Base-by-base conservation (phyloP, 1,140 invertebrate genomes). In the Papilio polyxenes region DNA sequence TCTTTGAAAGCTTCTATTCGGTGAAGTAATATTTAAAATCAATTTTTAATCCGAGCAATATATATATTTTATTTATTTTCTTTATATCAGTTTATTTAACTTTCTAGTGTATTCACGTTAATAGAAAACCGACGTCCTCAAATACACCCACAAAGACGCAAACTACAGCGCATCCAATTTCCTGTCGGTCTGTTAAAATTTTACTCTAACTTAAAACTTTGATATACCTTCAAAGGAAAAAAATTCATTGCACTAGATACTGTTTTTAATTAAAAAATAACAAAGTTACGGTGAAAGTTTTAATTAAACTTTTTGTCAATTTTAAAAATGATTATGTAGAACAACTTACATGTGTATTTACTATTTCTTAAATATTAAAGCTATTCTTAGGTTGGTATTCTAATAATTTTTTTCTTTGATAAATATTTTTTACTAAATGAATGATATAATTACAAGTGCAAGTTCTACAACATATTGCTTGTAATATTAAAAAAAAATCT, bases 191-290 rank as follows among this genome's bases (percentile, higher is more conserved):
- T 59, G 51, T 17, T 7, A 59, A n/a, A 59, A 15, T 37, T 72
- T 65, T 5, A 23, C 62, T 65, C 62, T 31, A 65, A 65, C 31
- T 31, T 65, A 31, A 65, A 65, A 31, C 62, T 65, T 65, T 65
- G 23, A 65, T 65, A 31, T 11, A 31, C 3, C 23, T 15, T 65
- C 62, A 31, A 37, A 65, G 20, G 62, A 65, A 7, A 65, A 65
- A 31, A 11, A 65, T 65, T 10, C 3, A 23, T 10, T 20, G 62
- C 23, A 13, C 62, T 23, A 65, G 62, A 72, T 37, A 72, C 62
- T 11, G 3, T 37, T 72, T 72, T 72, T 72, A 37, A 72, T 72
- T 37, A 72, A 37, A 69, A 65, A 72, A 72, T 40, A 72, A 72
- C 13, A 65, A 20, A 72, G 13, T 40, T 15, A 37, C 23, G 15